These are phyloP conservation scores for Drosophila anceps DNA, from an alignment of 2,888 invertebrate genomes.

Conservation along the genomic window DNA sequence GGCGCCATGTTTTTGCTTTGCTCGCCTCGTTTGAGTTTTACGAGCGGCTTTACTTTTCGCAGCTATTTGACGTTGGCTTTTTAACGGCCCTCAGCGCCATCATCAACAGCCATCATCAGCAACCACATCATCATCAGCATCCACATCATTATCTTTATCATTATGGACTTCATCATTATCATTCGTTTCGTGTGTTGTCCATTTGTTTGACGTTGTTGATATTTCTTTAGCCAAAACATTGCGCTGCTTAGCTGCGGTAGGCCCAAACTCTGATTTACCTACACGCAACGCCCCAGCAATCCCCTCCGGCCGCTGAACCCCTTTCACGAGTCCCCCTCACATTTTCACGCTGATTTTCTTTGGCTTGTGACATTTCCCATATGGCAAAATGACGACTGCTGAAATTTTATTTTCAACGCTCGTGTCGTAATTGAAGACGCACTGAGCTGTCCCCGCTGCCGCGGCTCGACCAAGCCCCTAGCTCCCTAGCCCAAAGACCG, in stretches of 20 bases:
- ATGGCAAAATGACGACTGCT: conserved; percentile 64
- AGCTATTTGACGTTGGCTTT: conserved; percentile 79
- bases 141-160: not conserved
- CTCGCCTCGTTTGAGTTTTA: conserved; percentile 81
- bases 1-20: conserved; percentile 79
- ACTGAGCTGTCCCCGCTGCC: conserved; percentile 29
- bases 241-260: conserved; percentile 65
- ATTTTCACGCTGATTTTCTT: conserved; percentile 25
- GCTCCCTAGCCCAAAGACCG: conserved; percentile 8
- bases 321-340: not conserved
- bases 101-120: conserved; percentile 21
- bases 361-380: conserved; percentile 68
- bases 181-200: conserved; percentile 75
- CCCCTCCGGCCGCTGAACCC: not conserved
- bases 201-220: conserved; percentile 64
- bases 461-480: not conserved
- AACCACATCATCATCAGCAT: conserved; percentile 1
- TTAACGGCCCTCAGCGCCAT: conserved; percentile 62
- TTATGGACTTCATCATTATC: not conserved
- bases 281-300: not conserved
- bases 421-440: conserved; percentile 78
- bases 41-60: conserved; percentile 81
- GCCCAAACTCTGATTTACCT: conserved; percentile 54
- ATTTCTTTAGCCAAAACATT: conserved; percentile 42
- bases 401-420: conserved; percentile 81